Evolutionary conservation across 2,888 invertebrate species (phyloP), one percentile per base, ranked within the genome.

Genomic region (Torymus texanus): DNA sequence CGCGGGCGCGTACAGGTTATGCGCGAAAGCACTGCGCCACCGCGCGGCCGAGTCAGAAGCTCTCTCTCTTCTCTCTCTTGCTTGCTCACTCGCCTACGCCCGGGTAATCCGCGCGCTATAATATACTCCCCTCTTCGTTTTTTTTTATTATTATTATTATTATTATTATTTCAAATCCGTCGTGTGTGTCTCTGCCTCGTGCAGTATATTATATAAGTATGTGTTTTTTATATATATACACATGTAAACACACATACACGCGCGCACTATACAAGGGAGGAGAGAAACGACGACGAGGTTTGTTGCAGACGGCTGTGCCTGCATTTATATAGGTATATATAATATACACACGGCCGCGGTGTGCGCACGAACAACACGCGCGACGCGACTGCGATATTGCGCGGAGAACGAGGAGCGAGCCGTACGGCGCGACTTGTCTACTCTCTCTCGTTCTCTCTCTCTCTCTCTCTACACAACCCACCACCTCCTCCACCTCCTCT

Each of bases 1-100:
- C 16, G 59, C 13, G 29, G 14, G 14, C 41, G 59, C 13, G 70
- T 70, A 50, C 41, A 63, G 65, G 65, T 73, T 59, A 59, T 1
- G 51, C 41, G 41, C 41, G 41, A 66, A 50, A 51, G 58, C 58
- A 61, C 58, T 84, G 86, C 88, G 88, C 89, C 88, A 86, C 87
- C 88, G 84, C 83, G 85, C 87, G 88, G 86, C 84, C 82, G 83
- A 85, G 84, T 85, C 85, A 85, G 85, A 89, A 88, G 85, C 86
- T 41, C 41, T 21, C 21, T 21, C 21, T 21, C 29, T 29, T 21
- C 21, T 21, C 29, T 29, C 29, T 29, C 29, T 29, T 0, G 3
- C 29, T 24, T 5, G 3, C 29, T 29, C 29, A 8, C 41, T 88
- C 87, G 87, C 86, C 87, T 88, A 88, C 88, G 88, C 87, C 88